A percentile compares a stretch with the other conserved stretches of the same genome.
Conservation (phyloP, 2,888 invertebrate species). For the Cecidostiba fungosa region DNA sequence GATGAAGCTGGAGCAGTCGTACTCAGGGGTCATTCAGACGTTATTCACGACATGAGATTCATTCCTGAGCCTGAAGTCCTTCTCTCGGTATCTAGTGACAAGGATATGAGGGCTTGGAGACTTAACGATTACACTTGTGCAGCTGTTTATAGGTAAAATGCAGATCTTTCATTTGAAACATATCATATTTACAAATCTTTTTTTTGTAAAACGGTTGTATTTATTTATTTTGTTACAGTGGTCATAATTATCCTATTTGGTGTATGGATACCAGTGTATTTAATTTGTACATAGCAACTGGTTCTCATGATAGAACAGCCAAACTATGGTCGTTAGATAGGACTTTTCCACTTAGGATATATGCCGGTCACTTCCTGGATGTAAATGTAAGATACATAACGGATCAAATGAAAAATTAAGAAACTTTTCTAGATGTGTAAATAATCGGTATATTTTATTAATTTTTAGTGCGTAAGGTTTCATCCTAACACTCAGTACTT, state of each 20-base stretch:
- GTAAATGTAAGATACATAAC: constrained; percentile 85
- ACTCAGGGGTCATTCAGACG: constrained; percentile 87
- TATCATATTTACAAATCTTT: constrained; percentile 28
- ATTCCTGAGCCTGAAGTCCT: constrained; percentile 84
- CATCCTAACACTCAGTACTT: constrained; percentile 96
- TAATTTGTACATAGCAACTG: constrained; percentile 86
- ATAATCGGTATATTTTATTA: background rate
- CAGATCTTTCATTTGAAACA: background rate
- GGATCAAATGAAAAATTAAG: background rate
- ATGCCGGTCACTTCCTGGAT: constrained; percentile 93
- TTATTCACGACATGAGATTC: constrained; percentile 86
- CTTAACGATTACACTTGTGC: constrained; percentile 86
- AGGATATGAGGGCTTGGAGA: constrained; percentile 89
- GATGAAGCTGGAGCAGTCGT: constrained; percentile 84
- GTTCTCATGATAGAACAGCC: constrained; percentile 90
- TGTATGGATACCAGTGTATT: constrained; percentile 89
- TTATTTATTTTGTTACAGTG: constrained; percentile 81
- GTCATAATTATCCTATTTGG: constrained; percentile 95
- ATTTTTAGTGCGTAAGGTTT: constrained; percentile 88
- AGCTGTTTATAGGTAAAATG: constrained; percentile 84
- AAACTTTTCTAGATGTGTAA: background rate
- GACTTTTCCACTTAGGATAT: constrained; percentile 90
- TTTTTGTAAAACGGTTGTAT: constrained; percentile 19
- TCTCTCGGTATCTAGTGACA: constrained; percentile 89
- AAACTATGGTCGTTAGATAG: constrained; percentile 91